Base-by-base conservation (phyloP, 2,113 vertebrate species). In the Astur gentilis region DNA sequence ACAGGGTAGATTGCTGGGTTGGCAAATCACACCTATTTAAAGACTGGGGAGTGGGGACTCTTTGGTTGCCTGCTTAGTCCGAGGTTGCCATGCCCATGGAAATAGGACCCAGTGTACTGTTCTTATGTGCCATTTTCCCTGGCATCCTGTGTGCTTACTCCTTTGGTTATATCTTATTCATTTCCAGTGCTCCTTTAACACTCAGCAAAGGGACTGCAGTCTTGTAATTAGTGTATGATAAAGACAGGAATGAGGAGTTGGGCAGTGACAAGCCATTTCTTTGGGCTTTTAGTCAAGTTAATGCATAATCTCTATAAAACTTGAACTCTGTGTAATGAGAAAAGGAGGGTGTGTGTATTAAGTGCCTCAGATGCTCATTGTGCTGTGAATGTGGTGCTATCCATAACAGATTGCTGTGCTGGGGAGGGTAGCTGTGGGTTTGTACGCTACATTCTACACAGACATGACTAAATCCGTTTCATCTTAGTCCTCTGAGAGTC, bases 131-230 rank as follows among this genome's bases (percentile, higher is more conserved):
- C 40, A 18, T 83, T 81, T 60, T 57, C 55, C 42, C 52, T 71
- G 40, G 7, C 0, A 0, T 36, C 64, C 45, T 80, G 27, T 50
- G 64, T 42, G 8, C 21, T 76, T 3, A 0, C 34, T 71, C 29
- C 77, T 92, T 65, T 47, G 49, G 26, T 82, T 87, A 23, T 31
- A 16, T 57, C 70, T 65, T 84, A 10, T 3, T 70, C 16, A 10
- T 67, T 93, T 76, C 32, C 61, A 82, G 42, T 55, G 38, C 55
- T 89, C 18, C 34, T 83, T 79, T 50, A 87, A 87, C 26, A 21
- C 69, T 79, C 40, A 40, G 57, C 38, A 18, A 16, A 89, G 52
- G 26, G 26, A 79, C 44, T 72, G 47, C 84, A 29, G 1, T 67
- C 65, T 75, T 87, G 20, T 76, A 65, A 47, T n/a, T 29, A 52